phyloP scores from a whole-genome alignment of 2,797 vertebrate species.

The Microcaecilia unicolor region DNA sequence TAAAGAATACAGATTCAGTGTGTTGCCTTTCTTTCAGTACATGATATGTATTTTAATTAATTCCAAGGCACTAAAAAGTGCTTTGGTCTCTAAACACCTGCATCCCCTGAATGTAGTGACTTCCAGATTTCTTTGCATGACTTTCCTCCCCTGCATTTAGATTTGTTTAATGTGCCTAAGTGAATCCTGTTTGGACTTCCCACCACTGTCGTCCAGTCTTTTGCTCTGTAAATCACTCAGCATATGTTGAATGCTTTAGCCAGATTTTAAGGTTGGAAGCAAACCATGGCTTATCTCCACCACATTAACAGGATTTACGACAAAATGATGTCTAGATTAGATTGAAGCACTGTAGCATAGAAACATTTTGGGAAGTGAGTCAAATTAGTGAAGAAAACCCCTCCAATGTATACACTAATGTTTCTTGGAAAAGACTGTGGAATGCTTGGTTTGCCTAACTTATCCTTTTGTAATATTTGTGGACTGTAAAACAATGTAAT shows the following conservation, averaged over 20 bases:
- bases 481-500: too few species aligned
- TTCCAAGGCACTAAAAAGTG: too few species aligned
- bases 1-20: too few species aligned
- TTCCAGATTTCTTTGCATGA: too few species aligned
- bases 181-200: background rate
- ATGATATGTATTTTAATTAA: too few species aligned
- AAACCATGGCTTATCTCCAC: background rate
- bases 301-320: slow-evolving; percentile 9
- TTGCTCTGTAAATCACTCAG: slow-evolving; percentile 7
- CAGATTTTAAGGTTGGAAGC: slow-evolving; percentile 1
- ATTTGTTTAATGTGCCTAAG: background rate
- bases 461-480: too few species aligned
- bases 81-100: too few species aligned
- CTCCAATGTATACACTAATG: too few species aligned
- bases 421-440: too few species aligned
- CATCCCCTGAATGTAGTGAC: too few species aligned
- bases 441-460: too few species aligned
- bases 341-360: slow-evolving; percentile 4
- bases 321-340: slow-evolving; percentile 7
- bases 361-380: background rate
- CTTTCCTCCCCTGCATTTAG: background rate
- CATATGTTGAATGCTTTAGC: slow-evolving; percentile 14
- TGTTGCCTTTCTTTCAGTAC: too few species aligned
- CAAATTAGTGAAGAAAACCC: background rate
- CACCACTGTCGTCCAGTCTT: background rate